Conservation (phyloP, 2,113 vertebrate species). For the Entosphenus tridentatus region DNA sequence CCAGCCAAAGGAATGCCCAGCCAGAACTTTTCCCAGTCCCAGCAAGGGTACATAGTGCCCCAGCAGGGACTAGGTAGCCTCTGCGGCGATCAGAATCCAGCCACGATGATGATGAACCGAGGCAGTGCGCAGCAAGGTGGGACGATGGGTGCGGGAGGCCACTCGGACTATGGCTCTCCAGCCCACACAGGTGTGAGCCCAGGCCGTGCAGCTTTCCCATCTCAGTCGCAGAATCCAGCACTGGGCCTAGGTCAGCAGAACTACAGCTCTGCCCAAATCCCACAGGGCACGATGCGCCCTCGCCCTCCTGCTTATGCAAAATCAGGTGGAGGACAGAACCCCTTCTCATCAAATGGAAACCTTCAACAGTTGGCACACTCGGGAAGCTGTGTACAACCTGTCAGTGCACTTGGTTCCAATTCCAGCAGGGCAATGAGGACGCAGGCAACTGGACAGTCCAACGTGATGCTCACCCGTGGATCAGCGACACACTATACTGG, state of each 20-base stretch:
- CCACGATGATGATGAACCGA: too few species aligned
- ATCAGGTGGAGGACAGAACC: conserved; percentile 24
- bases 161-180: conserved; percentile 28
- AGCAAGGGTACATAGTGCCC: too few species aligned
- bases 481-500: conserved; percentile 40
- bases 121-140: too few species aligned
- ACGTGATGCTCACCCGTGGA: too few species aligned
- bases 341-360: conserved; percentile 16
- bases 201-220: conserved; percentile 16
- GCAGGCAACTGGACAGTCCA: too few species aligned
- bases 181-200: conserved; percentile 11
- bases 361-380: conserved; percentile 33
- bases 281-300: conserved; percentile 38
- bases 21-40: too few species aligned
- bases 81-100: too few species aligned
- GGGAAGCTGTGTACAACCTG: conserved; percentile 13
- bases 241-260: conserved; percentile 26
- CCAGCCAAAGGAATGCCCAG: too few species aligned
- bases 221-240: conserved; percentile 23
- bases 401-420: too few species aligned
- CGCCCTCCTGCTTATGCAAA: conserved; percentile 44
- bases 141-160: too few species aligned
- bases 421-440: too few species aligned
- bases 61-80: too few species aligned
- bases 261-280: conserved; percentile 23